Evolutionary conservation across 2,797 vertebrate species (phyloP).

Genomic region (Xyrichtys novacula): DNA sequence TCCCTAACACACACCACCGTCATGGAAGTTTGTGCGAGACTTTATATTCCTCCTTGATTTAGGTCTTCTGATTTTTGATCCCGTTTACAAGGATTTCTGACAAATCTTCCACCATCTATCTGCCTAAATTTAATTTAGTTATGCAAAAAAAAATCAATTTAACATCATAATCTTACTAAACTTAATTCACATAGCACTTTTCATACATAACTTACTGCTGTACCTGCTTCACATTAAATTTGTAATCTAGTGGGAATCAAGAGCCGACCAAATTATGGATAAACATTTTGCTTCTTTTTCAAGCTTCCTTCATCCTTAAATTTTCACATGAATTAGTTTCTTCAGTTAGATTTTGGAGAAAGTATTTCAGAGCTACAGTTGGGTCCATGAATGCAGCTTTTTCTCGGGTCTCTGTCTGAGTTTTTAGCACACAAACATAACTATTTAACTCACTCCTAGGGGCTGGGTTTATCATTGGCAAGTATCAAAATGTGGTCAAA

Average conservation of each 20-base stretch:
- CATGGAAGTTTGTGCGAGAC: slow-evolving; percentile 8
- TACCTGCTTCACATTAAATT: slow-evolving; percentile 29
- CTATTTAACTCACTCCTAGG: no score
- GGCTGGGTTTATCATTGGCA: no score
- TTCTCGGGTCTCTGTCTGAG: background rate
- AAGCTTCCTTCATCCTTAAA: slow-evolving; percentile 1
- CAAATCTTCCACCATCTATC: slow-evolving; percentile 18
- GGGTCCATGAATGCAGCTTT: no score
- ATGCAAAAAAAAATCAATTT: slow-evolving; percentile 18
- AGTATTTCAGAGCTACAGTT: no score
- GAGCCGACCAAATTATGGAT: background rate
- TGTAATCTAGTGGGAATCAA: background rate
- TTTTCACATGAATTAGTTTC: background rate
- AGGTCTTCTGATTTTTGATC: background rate
- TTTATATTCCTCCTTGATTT: background rate
- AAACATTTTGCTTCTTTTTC: slow-evolving; percentile 14
- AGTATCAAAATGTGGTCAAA: no score
- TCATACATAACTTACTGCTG: slow-evolving; percentile 27
- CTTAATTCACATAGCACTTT: slow-evolving; percentile 40
- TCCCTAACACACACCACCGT: slow-evolving; percentile 50
- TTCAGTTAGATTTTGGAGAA: slow-evolving; percentile 11
- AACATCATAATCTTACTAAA: slow-evolving; percentile 69
- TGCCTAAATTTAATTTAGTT: slow-evolving; percentile 41
- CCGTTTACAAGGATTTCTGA: background rate
- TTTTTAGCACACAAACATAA: background rate